Conservation (phyloP, 2,888 invertebrate species). For the Ichneumoninae sp. region DNA sequence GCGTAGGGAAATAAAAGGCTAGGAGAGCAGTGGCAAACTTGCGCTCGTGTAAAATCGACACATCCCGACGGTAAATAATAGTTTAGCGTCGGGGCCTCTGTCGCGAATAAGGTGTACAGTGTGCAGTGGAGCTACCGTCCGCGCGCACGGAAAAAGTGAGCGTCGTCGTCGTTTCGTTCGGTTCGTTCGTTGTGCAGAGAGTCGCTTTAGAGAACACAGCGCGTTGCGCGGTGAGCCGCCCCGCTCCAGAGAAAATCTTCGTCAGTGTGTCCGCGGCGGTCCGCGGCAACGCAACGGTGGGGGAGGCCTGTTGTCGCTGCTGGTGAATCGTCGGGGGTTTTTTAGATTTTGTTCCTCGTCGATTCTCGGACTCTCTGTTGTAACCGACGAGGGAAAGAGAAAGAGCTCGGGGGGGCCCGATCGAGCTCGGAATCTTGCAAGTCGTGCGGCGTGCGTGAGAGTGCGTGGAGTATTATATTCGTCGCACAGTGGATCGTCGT, state of each 20-base stretch:
- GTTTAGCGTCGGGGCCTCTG: conserved; percentile 32
- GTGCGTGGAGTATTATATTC: conserved; percentile 22
- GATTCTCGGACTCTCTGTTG: neutral
- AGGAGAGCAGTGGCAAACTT: neutral
- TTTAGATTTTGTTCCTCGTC: neutral
- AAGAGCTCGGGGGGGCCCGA: conserved; percentile 12
- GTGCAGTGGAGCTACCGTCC: conserved; percentile 20
- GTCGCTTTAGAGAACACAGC: conserved; percentile 31
- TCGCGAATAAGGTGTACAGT: conserved; percentile 17
- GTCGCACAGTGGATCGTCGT: neutral
- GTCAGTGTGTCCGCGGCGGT: conserved; percentile 70
- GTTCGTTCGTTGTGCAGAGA: conserved; percentile 20
- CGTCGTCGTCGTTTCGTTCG: conserved; percentile 38
- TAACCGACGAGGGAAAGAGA: neutral
- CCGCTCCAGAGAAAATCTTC: conserved; percentile 36
- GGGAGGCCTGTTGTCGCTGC: conserved; percentile 19
- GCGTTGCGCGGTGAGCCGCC: conserved; percentile 16
- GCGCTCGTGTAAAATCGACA: conserved; percentile 9
- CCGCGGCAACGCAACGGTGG: conserved; percentile 66
- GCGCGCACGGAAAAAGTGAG: conserved; percentile 48
- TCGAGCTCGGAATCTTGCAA: conserved; percentile 1
- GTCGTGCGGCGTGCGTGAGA: conserved; percentile 27
- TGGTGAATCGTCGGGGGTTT: neutral
- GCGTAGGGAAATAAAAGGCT: neutral
- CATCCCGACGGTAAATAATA: conserved; percentile 28